A percentile compares a stretch with the other conserved stretches of the same genome.
These are phyloP conservation scores for Elaphurus davidianus DNA, from an alignment of 2,113 vertebrate genomes.

Conservation along the genomic window DNA sequence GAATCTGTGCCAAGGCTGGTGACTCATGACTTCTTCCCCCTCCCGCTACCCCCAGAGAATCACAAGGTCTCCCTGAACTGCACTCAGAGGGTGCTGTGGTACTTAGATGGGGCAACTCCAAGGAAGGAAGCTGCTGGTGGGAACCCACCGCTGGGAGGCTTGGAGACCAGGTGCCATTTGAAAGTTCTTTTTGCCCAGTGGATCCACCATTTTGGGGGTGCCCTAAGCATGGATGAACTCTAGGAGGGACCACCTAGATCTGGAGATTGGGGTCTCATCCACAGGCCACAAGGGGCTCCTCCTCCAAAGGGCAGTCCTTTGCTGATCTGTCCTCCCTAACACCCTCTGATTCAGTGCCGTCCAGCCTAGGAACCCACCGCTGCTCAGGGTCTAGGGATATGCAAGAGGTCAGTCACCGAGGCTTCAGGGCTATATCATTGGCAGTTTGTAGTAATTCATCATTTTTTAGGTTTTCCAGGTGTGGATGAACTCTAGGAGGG, in stretches of 20 bases:
- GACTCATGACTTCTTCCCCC: neutral
- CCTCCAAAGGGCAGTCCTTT: neutral
- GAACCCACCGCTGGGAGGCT: neutral
- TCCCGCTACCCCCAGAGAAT: neutral
- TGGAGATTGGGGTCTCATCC: neutral
- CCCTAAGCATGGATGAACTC: neutral
- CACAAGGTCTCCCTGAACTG: neutral
- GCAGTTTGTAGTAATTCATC: neutral
- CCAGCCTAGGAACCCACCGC: neutral
- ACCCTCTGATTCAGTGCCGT: rapidly evolving
- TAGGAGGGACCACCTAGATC: neutral
- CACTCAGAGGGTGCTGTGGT: neutral
- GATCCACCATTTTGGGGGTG: neutral
- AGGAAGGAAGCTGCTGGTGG: neutral
- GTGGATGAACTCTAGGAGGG: neutral
- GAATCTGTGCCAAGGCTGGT: neutral
- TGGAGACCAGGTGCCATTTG: neutral
- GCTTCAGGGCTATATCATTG: neutral
- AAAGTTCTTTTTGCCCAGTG: neutral
- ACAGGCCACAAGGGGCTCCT: neutral
- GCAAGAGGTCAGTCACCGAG: neutral
- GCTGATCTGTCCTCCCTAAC: neutral
- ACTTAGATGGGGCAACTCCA: neutral
- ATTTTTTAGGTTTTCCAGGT: neutral
- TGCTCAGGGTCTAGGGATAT: neutral